Percentiles rank a stretch among this genome's conserved stretches.
phyloP scores from a whole-genome alignment of 2,113 vertebrate species.

The Chamaea fasciata region DNA sequence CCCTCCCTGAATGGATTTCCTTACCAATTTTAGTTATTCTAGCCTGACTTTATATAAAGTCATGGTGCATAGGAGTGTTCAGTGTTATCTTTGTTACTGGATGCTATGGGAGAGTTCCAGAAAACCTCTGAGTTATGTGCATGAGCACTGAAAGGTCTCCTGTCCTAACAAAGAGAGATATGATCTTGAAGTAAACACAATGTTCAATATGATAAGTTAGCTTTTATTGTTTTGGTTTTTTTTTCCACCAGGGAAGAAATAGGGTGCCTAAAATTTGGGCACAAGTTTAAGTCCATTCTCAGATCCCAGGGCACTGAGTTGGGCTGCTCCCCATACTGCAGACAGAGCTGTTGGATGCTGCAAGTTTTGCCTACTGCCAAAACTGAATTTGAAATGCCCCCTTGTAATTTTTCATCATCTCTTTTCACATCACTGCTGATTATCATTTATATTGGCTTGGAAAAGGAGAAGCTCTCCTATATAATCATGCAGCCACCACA shows the following conservation, averaged over 20 bases:
- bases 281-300: not conserved
- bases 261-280: not conserved
- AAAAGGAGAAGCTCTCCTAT: not conserved
- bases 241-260: not conserved
- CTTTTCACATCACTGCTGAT: conserved; percentile 9
- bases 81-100: not conserved
- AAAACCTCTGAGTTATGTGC: not conserved
- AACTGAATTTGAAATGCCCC: not conserved
- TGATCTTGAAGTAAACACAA: not conserved
- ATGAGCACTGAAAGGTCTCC: not conserved
- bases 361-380: not conserved
- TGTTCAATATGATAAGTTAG: not conserved
- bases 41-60: not conserved
- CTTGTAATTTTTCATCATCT: conserved; percentile 1
- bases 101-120: rapidly evolving
- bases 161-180: not conserved
- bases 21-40: not conserved
- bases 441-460: not conserved
- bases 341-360: not conserved
- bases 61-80: not conserved
- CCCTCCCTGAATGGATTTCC: not conserved
- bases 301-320: not conserved
- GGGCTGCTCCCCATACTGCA: not conserved
- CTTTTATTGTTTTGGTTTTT: not conserved
- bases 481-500: not conserved